Evolutionary conservation across 1,140 invertebrate genomes (phyloP).

Genomic region (Pogonus chalceus): DNA sequence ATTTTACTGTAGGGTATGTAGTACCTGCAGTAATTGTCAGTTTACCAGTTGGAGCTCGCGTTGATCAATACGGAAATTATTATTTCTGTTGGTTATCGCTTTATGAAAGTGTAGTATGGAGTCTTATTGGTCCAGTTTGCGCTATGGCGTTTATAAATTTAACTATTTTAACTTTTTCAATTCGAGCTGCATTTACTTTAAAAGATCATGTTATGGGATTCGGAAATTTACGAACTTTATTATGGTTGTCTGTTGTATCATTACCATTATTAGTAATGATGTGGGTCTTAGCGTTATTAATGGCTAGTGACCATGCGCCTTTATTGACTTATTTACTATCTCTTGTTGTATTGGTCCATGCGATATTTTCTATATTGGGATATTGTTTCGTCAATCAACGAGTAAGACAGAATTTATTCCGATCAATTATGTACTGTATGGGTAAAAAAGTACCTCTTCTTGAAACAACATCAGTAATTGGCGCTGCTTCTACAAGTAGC

Average conservation of each 20-base stretch:
- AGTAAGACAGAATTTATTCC: conserved; percentile 58
- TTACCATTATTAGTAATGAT: conserved; percentile 65
- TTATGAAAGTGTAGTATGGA: conserved; percentile 85
- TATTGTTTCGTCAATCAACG: conserved; percentile 74
- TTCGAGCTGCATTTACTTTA: conserved; percentile 81
- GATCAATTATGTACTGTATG: conserved; percentile 56
- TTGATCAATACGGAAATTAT: conserved; percentile 91
- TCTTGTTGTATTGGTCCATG: conserved; percentile 57
- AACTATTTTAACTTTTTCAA: conserved; percentile 69
- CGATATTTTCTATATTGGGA: conserved; percentile 68
- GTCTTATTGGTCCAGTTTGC: conserved; percentile 76
- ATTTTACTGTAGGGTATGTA: conserved; percentile 92
- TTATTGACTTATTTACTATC: conserved; percentile 63
- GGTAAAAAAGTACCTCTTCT: conserved; percentile 76
- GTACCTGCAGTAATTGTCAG: conserved; percentile 86
- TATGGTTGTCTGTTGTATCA: conserved; percentile 75
- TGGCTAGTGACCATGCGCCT: conserved; percentile 65
- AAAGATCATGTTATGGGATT: conserved; percentile 85
- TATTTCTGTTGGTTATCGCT: conserved; percentile 94
- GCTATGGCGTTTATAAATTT: conserved; percentile 67
- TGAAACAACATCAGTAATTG: conserved; percentile 57
- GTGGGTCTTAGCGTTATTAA: conserved; percentile 72
- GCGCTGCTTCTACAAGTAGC: conserved; percentile 53
- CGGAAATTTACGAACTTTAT: conserved; percentile 73
- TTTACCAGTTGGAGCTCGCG: conserved; percentile 80